Evolutionary conservation across 2,113 vertebrate genomes (phyloP).

Genomic region (Hydropotes inermis): DNA sequence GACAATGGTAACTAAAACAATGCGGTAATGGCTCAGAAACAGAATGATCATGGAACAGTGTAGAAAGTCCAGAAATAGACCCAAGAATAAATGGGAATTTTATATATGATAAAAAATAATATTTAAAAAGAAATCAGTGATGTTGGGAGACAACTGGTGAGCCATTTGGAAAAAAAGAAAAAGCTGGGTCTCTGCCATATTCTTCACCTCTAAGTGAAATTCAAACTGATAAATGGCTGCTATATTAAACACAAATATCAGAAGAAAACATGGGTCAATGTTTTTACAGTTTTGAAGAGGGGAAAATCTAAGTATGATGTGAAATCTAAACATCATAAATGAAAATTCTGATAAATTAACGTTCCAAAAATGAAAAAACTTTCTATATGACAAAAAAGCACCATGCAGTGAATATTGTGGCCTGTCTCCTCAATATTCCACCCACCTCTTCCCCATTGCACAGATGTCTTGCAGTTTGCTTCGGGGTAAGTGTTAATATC

Average conservation of each 20-base stretch:
- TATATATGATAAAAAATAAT: not conserved
- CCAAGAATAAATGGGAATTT: not conserved
- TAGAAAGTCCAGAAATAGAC: not conserved
- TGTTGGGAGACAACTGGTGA: not conserved
- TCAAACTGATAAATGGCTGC: not conserved
- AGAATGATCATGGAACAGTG: not conserved
- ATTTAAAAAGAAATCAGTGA: not conserved
- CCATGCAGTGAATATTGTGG: not conserved
- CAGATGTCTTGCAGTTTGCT: not conserved
- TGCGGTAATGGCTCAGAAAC: not conserved
- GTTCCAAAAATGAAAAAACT: not conserved
- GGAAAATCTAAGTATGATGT: not conserved
- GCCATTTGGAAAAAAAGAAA: not conserved
- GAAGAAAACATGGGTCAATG: not conserved
- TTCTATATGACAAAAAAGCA: not conserved
- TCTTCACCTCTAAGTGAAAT: not conserved
- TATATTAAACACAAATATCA: not conserved
- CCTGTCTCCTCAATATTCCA: not conserved
- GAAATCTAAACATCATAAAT: not conserved
- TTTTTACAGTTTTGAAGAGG: not conserved
- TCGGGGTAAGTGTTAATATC: not conserved
- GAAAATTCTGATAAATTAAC: not conserved
- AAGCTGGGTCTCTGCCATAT: not conserved
- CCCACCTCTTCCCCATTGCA: accelerated
- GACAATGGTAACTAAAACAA: not conserved